Evolutionary conservation across 2,888 invertebrate species (phyloP), one percentile per base, ranked within the genome.

Genomic region (Dorcus parallelipipedus): DNA sequence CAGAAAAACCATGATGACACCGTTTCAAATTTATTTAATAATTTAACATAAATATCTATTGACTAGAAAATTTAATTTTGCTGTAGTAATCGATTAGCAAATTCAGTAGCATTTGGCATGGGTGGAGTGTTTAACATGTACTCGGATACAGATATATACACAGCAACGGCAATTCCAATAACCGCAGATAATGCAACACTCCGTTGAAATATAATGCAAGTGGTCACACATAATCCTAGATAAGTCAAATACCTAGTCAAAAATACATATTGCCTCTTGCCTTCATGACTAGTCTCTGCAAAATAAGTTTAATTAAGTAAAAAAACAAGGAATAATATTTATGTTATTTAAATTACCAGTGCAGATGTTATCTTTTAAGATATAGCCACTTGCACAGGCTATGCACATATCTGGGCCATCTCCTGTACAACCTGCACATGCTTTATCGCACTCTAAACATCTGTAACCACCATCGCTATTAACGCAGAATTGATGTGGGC

Each of bases 331-430:
- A 17, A 33, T 45, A 26, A 50, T 54, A 41, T 1, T 14, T 14
- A 14, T 14, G 1, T 38, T 49, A 54, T 42, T 20, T 38, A 20
- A 41, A 49, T 84, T 82, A 83, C 91, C 86, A 61, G 89, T 81
- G 78, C 95, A 95, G 64, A 90, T 83, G 62, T 89, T 89, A 59
- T 90, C 89, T 64, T 87, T 84, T 62, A 86, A 81, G 8, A 82
- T 80, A 75, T 84, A 93, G 5, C 89, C 92, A 10, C 83, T 79
- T 0, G 90, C 88, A 81, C 97, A 97, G 71, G 85, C 82, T 38
- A 83, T 81, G 77, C 97, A 97, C 87, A 93, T 91, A 75, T 96
- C 95, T 0, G 95, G 93, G 0, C 96, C 96, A 76, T 93, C 93
- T 0, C 94, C 94, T 53, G 86, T 84, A 73, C 97, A 97, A 0